A percentile compares a stretch with the other conserved stretches of the same genome.
phyloP scores from a whole-genome alignment of 2,113 vertebrate species.

The Vicugna pacos region DNA sequence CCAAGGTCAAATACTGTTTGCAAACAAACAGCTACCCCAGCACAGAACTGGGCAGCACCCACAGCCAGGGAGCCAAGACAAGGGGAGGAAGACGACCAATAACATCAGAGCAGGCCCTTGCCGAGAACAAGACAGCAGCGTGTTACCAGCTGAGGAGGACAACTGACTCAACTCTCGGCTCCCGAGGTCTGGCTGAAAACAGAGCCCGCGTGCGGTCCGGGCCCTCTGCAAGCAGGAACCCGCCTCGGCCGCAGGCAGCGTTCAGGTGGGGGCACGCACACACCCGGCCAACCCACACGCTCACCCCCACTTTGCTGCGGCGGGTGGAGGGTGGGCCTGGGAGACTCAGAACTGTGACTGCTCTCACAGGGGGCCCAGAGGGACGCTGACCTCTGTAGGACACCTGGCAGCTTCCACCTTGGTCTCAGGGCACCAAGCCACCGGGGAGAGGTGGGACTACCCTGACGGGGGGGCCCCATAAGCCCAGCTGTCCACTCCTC shows the following conservation, averaged over 20 bases:
- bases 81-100: not conserved
- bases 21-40: not conserved
- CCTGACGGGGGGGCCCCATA: not conserved
- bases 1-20: not conserved
- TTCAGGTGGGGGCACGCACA: not conserved
- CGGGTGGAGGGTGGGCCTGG: not conserved
- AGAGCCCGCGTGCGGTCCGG: not conserved
- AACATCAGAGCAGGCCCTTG: not conserved
- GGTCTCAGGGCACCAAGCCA: not conserved
- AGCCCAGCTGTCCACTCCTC: not conserved
- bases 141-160: not conserved
- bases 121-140: not conserved
- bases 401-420: not conserved
- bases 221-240: not conserved
- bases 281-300: not conserved
- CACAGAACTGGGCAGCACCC: not conserved
- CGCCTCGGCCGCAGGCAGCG: too few relatives aligned
- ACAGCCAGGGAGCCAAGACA: not conserved
- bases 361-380: not conserved
- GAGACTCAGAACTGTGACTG: not conserved
- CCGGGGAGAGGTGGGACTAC: not conserved
- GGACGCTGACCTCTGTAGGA: fast-evolving
- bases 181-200: not conserved
- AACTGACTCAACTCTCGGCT: not conserved
- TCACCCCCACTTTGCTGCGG: not conserved